Conservation (phyloP, 1,140 invertebrate genomes). For the Drosophila sechellia region DNA sequence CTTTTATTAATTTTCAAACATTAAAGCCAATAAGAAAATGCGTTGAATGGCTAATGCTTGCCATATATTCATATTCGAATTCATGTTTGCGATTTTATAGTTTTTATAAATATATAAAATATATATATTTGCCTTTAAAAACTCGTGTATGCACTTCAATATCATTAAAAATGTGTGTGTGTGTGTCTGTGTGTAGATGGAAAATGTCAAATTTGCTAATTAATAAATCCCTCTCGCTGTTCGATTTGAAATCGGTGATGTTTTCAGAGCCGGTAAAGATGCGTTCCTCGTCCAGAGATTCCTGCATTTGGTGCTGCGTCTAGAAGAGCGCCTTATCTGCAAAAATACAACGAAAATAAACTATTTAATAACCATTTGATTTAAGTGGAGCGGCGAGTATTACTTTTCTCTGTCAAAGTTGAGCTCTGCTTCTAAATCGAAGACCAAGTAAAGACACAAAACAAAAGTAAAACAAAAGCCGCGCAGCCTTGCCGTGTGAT, state of each 20-base stretch:
- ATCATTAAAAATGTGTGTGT: constrained; percentile 72
- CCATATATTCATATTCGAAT: constrained; percentile 61
- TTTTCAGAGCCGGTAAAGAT: constrained; percentile 42
- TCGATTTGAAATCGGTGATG: constrained; percentile 52
- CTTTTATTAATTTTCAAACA: constrained; percentile 57
- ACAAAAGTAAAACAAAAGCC: constrained; percentile 60
- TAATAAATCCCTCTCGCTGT: constrained; percentile 40
- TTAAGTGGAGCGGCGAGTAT: constrained; percentile 27
- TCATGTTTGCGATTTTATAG: constrained; percentile 63
- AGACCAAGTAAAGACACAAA: constrained; percentile 56
- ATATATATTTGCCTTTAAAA: constrained; percentile 72
- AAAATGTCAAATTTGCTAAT: constrained; percentile 67
- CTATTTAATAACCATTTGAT: background rate
- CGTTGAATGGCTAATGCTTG: constrained; percentile 66
- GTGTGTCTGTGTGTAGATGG: constrained; percentile 48
- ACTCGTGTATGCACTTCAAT: constrained; percentile 69
- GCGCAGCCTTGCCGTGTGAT: constrained; percentile 64
- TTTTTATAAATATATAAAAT: constrained; percentile 82
- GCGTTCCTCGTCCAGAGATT: constrained; percentile 1
- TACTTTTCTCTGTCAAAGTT: constrained; percentile 73
- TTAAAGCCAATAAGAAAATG: constrained; percentile 81
- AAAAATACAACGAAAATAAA: constrained; percentile 7
- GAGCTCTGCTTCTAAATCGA: constrained; percentile 70
- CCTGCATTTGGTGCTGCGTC: constrained; percentile 1
- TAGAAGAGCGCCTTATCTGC: constrained; percentile 41